phyloP scores from a whole-genome alignment of 2,888 invertebrate genomes.

The Acleris laterana region DNA sequence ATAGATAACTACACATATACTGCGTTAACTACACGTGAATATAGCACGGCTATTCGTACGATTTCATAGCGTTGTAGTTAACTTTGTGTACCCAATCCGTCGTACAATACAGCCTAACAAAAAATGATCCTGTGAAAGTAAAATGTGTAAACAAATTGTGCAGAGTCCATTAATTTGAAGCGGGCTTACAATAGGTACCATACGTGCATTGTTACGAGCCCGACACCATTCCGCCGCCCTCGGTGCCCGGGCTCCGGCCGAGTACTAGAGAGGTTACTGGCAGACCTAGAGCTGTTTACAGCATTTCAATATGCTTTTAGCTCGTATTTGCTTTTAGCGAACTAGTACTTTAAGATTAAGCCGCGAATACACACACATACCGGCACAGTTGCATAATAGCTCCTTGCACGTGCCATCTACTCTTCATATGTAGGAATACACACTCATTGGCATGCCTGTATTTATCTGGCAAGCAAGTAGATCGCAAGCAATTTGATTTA shows the following conservation, averaged over 20 bases:
- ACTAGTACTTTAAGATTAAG: neutral
- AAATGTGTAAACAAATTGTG: conserved; percentile 37
- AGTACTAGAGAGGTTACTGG: conserved; percentile 20
- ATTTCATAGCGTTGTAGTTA: too few relatives aligned
- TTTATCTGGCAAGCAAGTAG: too few relatives aligned
- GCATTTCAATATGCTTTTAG: neutral
- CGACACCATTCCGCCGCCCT: conserved; percentile 33
- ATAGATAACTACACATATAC: too few relatives aligned
- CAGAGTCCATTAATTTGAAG: conserved; percentile 38
- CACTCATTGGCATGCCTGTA: too few relatives aligned
- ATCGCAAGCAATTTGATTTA: neutral
- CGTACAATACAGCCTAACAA: conserved; percentile 2
- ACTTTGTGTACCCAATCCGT: too few relatives aligned
- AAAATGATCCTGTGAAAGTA: conserved; percentile 28
- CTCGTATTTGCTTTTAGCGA: conserved; percentile 9
- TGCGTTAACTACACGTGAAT: too few relatives aligned
- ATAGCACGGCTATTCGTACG: too few relatives aligned
- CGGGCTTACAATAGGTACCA: conserved; percentile 37
- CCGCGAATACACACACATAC: neutral
- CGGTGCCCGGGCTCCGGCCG: neutral
- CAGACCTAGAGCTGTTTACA: conserved; percentile 12
- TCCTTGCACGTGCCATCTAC: too few relatives aligned
- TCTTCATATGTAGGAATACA: too few relatives aligned
- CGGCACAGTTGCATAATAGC: too few relatives aligned
- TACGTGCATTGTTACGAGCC: conserved; percentile 37